Base-by-base conservation (phyloP, 2,797 vertebrate genomes). In the Enteromius argenteus region DNA sequence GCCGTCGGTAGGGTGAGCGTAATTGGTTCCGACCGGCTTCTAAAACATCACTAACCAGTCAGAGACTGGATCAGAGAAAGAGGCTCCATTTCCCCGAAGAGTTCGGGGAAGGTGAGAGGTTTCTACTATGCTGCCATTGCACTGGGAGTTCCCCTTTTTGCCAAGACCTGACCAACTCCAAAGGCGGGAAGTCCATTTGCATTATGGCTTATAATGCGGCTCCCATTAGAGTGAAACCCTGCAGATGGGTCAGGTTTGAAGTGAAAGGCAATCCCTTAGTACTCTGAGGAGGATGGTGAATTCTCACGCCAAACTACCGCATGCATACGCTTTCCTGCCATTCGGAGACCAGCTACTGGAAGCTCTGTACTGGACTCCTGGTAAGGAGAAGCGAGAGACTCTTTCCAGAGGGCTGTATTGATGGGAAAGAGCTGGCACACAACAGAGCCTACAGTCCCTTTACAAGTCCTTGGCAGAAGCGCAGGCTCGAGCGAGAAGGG, bases 331-430 rank as follows among this genome's bases (percentile, higher is more conserved):
- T 72, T 67, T 15, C 19, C 53, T 79, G 46, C 46, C 46, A 71
- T 83, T 80, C 60, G 37, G 21, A 86, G 60, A 77, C 75, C 56
- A 79, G 42, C 75, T 79, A 84, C 58, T 83, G 79, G 73, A 71
- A 86, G 74, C 17, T 73, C 67, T 62, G 27, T 2, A 53, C n/a
- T 68, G 64, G 46, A 83, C 81, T 53, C 46, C 44, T 23, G 51
- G 56, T 81, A 64, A 72, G 44, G 21, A 69, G 72, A 74, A 46
- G 71, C 74, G 17, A 49, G 37, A 81, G 82, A 73, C 39, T 79
- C 83, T 88, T 92, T 94, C 88, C 87, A 93, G 91, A 90, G 90
- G 94, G 93, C 90, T 91, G 93, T 92, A 94, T 92, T 94, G 93
- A 94, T 92, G 92, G 93, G 93, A 94, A 93, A 90, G 90, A 88